Evolutionary conservation across 2,888 invertebrate species (phyloP).

Genomic region (Xanthorhoe designata): DNA sequence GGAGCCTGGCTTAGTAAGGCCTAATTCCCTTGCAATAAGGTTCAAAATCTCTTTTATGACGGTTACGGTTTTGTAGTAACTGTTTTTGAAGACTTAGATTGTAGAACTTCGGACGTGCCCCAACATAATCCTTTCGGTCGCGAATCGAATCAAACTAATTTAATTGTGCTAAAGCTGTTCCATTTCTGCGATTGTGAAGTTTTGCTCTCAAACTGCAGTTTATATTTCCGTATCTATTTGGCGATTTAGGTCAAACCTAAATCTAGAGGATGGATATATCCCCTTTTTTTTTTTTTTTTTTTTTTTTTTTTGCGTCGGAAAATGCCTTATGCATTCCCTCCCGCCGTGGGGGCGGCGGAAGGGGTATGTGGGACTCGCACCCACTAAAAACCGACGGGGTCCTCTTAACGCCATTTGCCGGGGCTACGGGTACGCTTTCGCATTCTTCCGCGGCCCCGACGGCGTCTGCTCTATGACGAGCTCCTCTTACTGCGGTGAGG

Average conservation of each 20-base stretch:
- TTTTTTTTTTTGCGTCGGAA: too few relatives aligned
- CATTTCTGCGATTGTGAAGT: constrained; percentile 5
- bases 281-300: too few relatives aligned
- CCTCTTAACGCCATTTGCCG: too few relatives aligned
- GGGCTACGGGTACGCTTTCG: too few relatives aligned
- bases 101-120: constrained; percentile 21
- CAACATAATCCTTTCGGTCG: constrained; percentile 19
- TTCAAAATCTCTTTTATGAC: not conserved
- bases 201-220: constrained; percentile 4
- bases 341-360: too few relatives aligned
- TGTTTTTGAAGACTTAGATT: not conserved
- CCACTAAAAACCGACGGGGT: too few relatives aligned
- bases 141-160: constrained; percentile 25
- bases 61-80: not conserved
- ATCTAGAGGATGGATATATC: too few relatives aligned
- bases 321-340: too few relatives aligned
- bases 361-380: too few relatives aligned
- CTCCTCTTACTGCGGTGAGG: too few relatives aligned
- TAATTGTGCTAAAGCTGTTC: constrained; percentile 17
- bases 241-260: not conserved
- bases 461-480: too few relatives aligned
- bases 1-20: not conserved
- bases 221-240: not conserved
- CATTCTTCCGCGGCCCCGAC: too few relatives aligned
- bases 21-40: not conserved